A percentile compares a stretch with the other conserved stretches of the same genome.
Conservation (phyloP, 1,140 invertebrate species). For the Zeugodacus cucurbitae region DNA sequence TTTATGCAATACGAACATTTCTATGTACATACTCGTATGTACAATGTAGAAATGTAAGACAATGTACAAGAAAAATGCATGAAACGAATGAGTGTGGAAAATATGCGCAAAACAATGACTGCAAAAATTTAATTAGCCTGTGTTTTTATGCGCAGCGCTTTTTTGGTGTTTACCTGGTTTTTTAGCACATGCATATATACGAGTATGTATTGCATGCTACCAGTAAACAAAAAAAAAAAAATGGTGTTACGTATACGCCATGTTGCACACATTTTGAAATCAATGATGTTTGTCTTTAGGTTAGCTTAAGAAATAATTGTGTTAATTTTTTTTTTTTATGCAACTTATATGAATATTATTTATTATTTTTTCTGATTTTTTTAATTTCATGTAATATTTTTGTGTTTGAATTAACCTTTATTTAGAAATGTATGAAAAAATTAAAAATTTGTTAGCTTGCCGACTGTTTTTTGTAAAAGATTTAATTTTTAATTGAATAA, state of each 20-base stretch:
- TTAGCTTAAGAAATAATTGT: not conserved
- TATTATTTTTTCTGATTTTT: not conserved
- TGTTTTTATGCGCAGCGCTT: constrained; percentile 3
- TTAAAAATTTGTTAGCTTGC: too few relatives aligned
- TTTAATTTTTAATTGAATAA: too few relatives aligned
- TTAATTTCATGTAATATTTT: not conserved
- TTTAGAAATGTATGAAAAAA: too few relatives aligned
- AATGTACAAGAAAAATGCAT: constrained; percentile 25
- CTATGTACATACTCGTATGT: not conserved
- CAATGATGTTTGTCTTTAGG: not conserved
- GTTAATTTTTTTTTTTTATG: not conserved
- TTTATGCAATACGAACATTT: constrained; percentile 12
- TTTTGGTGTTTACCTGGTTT: not conserved
- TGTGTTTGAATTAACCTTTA: not conserved
- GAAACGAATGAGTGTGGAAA: not conserved
- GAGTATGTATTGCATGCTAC: not conserved
- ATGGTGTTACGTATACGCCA: constrained; percentile 18
- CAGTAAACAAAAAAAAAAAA: not conserved
- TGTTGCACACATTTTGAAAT: not conserved
- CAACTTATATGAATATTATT: not conserved
- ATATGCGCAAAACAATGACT: constrained; percentile 12
- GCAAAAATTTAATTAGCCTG: constrained; percentile 31
- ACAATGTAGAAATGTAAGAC: not conserved
- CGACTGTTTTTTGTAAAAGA: too few relatives aligned
- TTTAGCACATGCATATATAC: not conserved